These are phyloP conservation scores for Podarcis cretensis DNA, from an alignment of 2,113 vertebrate species.

Conservation along the genomic window DNA sequence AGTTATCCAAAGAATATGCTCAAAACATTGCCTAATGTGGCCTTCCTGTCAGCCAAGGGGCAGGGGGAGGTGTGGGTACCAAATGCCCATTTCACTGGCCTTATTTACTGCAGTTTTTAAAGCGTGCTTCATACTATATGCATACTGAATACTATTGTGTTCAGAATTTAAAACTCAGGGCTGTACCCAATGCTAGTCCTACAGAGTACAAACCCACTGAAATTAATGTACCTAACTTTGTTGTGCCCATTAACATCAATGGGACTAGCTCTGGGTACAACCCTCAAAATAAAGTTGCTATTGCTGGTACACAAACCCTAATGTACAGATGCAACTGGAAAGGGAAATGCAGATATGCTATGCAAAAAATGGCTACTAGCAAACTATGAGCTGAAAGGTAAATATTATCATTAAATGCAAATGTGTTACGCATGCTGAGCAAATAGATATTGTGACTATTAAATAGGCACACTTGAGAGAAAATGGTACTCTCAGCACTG, in stretches of 20 bases:
- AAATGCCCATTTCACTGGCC: too few relatives aligned
- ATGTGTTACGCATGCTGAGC: neutral
- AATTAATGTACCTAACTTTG: too few relatives aligned
- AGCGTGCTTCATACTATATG: neutral
- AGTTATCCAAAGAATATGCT: neutral
- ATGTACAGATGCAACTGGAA: neutral
- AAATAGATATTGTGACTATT: neutral
- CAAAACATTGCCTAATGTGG: neutral
- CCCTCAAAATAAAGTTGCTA: neutral
- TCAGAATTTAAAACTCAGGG: neutral
- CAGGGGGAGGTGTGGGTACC: neutral
- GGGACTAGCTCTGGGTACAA: too few relatives aligned
- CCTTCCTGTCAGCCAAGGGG: neutral
- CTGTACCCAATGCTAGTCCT: too few relatives aligned
- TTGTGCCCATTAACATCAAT: too few relatives aligned
- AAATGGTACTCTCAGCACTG: neutral
- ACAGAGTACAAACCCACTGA: too few relatives aligned
- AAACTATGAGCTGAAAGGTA: neutral
- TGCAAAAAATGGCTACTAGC: neutral
- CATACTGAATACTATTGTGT: neutral
- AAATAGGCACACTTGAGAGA: neutral
- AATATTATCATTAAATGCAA: neutral
- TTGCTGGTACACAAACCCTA: neutral
- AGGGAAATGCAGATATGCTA: neutral
- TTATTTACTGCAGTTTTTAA: neutral